A percentile compares a stretch with the other conserved stretches of the same genome.
These are phyloP conservation scores for Acleris sparsana DNA, from an alignment of 2,888 invertebrate species.

Conservation along the genomic window DNA sequence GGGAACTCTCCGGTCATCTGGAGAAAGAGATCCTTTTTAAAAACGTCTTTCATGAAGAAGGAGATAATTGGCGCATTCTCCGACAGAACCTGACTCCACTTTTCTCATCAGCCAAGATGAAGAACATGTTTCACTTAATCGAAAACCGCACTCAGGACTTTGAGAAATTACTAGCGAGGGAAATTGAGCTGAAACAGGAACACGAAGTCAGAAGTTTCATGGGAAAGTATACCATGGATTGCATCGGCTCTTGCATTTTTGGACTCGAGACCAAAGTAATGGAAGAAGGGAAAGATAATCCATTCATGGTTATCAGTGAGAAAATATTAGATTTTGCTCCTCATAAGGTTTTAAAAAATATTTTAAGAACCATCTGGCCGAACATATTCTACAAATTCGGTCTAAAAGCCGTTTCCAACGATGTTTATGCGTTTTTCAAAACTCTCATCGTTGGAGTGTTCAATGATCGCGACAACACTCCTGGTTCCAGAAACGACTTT, in stretches of 20 bases:
- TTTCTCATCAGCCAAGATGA: constrained; percentile 67
- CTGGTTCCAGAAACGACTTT: constrained; percentile 22
- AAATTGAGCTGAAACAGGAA: constrained; percentile 39
- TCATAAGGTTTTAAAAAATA: neutral
- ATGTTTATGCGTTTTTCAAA: constrained; percentile 4
- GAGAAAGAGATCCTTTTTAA: constrained; percentile 52
- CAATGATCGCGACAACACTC: constrained; percentile 13
- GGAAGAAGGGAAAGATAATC: constrained; percentile 47
- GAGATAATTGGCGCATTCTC: constrained; percentile 64
- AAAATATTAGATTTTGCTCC: constrained; percentile 11
- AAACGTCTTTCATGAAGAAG: constrained; percentile 57
- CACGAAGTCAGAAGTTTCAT: constrained; percentile 51
- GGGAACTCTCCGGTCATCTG: constrained; percentile 54
- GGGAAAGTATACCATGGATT: constrained; percentile 62
- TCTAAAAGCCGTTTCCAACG: neutral
- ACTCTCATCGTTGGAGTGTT: constrained; percentile 12
- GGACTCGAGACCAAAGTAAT: constrained; percentile 61
- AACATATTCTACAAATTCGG: constrained; percentile 13
- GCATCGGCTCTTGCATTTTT: constrained; percentile 59
- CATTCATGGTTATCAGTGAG: constrained; percentile 47
- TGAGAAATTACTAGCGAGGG: constrained; percentile 52
- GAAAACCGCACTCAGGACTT: constrained; percentile 51
- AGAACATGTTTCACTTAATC: constrained; percentile 66
- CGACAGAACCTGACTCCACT: constrained; percentile 64
- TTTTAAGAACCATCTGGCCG: constrained; percentile 12